These are phyloP conservation scores for Apodemus speciosus DNA, from an alignment of 2,113 vertebrate genomes.

Conservation along the genomic window DNA sequence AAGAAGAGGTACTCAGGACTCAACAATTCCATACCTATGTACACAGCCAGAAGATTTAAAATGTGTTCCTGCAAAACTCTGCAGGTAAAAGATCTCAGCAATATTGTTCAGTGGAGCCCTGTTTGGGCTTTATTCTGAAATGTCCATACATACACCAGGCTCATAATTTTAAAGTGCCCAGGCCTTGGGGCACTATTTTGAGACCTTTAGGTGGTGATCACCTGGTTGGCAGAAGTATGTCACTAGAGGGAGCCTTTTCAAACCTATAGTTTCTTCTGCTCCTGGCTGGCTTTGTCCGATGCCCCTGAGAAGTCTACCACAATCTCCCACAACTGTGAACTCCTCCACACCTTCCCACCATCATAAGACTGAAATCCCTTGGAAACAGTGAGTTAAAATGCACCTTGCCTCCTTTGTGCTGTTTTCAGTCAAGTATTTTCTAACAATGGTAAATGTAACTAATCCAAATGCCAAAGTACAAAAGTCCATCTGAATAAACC, in stretches of 20 bases:
- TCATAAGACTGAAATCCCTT: not conserved
- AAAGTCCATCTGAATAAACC: not conserved
- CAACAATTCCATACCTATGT: not conserved
- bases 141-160: not conserved
- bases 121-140: not conserved
- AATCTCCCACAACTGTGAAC: not conserved
- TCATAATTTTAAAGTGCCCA: not conserved
- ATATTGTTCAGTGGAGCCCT: not conserved
- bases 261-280: no score
- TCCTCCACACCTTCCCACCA: not conserved
- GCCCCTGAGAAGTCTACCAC: not conserved
- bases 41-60: constrained; percentile 31
- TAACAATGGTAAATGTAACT: not conserved
- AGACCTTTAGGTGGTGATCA: not conserved
- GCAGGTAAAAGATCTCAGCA: not conserved
- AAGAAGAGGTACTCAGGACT: not conserved
- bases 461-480: not conserved
- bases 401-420: not conserved
- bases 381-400: not conserved
- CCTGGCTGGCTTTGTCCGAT: not conserved
- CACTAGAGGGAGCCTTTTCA: not conserved
- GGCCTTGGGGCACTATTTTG: not conserved
- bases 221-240: not conserved
- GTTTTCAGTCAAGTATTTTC: not conserved
- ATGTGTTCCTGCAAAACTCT: not conserved